Evolutionary conservation across 2,888 invertebrate species (phyloP).

Genomic region (Lasioglossum morio): DNA sequence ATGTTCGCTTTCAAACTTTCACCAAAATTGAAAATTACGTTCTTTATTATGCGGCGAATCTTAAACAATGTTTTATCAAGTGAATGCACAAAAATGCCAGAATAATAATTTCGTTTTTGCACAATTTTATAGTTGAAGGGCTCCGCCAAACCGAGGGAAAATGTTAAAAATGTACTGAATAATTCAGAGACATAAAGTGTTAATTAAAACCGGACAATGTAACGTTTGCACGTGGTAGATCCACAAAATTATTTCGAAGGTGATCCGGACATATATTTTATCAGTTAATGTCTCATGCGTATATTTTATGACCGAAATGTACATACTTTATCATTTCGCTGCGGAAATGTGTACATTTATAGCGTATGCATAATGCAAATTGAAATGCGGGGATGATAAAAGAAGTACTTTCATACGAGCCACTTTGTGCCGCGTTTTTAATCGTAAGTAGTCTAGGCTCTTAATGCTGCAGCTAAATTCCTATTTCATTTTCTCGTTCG

Average conservation of each 20-base stretch:
- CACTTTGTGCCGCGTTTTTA: background rate
- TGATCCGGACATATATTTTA: conserved; percentile 11
- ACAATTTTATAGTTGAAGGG: background rate
- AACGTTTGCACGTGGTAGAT: background rate
- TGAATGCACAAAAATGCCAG: background rate
- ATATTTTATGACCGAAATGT: conserved; percentile 1
- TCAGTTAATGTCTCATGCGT: background rate
- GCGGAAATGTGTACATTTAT: background rate
- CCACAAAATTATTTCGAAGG: conserved; percentile 7
- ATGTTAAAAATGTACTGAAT: background rate
- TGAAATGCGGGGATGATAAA: background rate
- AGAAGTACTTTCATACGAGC: background rate
- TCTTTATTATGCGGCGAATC: background rate
- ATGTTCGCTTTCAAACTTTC: background rate
- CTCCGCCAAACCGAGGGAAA: background rate
- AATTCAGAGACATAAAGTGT: conserved; percentile 6
- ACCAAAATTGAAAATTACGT: background rate
- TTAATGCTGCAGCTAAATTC: background rate
- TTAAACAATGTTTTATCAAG: background rate
- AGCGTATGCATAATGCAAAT: conserved; percentile 1
- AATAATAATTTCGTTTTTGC: background rate
- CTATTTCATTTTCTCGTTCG: background rate
- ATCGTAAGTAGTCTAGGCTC: background rate
- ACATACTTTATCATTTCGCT: background rate
- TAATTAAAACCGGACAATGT: conserved; percentile 7